Conservation (phyloP, 30 jellyfish, hydroid and myxozoan species). For the Aurelia sp. region DNA sequence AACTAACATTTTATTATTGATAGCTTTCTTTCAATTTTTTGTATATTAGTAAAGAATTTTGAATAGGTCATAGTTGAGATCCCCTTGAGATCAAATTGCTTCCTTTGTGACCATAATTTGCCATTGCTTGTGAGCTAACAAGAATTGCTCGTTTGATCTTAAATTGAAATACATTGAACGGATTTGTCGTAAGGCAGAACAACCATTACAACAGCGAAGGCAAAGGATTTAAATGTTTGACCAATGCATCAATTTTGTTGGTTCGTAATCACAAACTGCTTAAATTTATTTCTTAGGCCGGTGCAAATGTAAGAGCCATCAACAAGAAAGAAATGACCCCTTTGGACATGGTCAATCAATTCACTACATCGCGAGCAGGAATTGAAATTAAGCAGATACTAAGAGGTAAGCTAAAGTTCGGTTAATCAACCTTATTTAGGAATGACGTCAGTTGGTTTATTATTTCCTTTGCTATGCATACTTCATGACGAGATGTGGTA, state of each 20-base stretch:
- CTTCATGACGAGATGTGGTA: too few relatives aligned
- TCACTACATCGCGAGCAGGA: conserved; percentile 91
- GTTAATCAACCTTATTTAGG: background rate
- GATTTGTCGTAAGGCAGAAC: too few relatives aligned
- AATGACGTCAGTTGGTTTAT: background rate
- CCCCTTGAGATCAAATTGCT: background rate
- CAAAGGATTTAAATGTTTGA: too few relatives aligned
- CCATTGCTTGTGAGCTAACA: too few relatives aligned
- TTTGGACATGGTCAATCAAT: conserved; percentile 85
- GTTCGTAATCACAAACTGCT: too few relatives aligned
- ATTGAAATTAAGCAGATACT: conserved; percentile 82
- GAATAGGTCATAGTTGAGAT: background rate
- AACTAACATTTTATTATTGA: background rate
- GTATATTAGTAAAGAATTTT: background rate
- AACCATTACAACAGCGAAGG: too few relatives aligned
- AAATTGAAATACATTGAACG: too few relatives aligned
- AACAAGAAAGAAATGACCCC: conserved; percentile 82
- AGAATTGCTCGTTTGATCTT: too few relatives aligned
- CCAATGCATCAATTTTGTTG: too few relatives aligned
- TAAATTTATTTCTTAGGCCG: conserved; percentile 61
- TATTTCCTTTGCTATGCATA: background rate
- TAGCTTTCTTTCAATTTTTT: background rate
- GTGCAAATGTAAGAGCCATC: conserved; percentile 68
- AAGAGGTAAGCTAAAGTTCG: conserved; percentile 49
- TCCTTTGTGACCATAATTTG: too few relatives aligned